These are phyloP conservation scores for Pimpla rufipes DNA, from an alignment of 2,888 invertebrate species.

Conservation along the genomic window DNA sequence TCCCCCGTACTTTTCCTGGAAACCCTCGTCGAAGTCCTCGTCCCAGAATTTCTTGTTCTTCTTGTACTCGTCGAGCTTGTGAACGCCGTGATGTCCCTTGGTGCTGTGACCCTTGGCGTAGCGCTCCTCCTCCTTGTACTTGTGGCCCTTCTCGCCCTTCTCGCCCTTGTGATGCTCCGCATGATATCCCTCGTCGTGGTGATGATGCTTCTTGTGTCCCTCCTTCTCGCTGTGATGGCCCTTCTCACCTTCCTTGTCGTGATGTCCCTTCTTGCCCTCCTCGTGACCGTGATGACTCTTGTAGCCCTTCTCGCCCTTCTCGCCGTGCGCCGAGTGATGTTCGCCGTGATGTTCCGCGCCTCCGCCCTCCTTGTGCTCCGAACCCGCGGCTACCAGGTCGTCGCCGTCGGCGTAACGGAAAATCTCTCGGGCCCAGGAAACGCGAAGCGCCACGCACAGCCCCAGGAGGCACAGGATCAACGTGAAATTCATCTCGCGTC, in stretches of 20 bases:
- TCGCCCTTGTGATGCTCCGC: constrained; percentile 89
- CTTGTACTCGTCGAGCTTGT: constrained; percentile 89
- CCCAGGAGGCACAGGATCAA: constrained; percentile 29
- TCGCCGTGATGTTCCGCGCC: constrained; percentile 90
- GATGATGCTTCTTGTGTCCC: constrained; percentile 89
- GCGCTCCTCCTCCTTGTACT: constrained; percentile 93
- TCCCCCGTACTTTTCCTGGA: constrained; percentile 93
- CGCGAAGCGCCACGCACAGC: constrained; percentile 33
- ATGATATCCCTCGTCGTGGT: constrained; percentile 89
- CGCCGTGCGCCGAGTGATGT: constrained; percentile 89
- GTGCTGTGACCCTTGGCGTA: constrained; percentile 94
- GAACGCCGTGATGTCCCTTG: constrained; percentile 91
- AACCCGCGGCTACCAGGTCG: constrained; percentile 62
- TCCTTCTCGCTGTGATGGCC: constrained; percentile 89
- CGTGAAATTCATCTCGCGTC: constrained; percentile 38
- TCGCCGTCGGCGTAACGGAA: constrained; percentile 84
- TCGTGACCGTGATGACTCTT: constrained; percentile 92
- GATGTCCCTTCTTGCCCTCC: constrained; percentile 87
- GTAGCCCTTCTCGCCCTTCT: constrained; percentile 92
- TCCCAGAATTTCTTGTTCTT: constrained; percentile 92
- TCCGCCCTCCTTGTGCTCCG: constrained; percentile 86
- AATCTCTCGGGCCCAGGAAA: constrained; percentile 85
- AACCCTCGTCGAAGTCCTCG: constrained; percentile 90
- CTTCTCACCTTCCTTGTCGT: constrained; percentile 87
- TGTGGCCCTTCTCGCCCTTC: constrained; percentile 93